phyloP scores from a whole-genome alignment of 2,113 vertebrate species.

The Hypocryptadius cinnamomeus region DNA sequence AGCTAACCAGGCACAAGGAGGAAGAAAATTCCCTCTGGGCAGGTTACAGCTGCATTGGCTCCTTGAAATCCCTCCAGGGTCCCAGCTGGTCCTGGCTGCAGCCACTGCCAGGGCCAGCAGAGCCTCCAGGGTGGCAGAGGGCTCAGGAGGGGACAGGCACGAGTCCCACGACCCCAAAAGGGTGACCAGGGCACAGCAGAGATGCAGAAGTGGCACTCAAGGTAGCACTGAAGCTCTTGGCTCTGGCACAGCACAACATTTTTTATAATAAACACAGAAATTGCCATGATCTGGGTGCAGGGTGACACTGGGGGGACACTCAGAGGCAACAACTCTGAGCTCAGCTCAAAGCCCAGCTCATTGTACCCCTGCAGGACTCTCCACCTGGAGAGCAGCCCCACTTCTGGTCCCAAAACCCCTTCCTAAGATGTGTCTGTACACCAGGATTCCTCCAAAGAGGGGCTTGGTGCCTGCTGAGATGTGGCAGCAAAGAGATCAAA shows the following conservation, averaged over 20 bases:
- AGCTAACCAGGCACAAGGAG: background rate
- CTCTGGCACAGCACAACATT: background rate
- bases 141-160: background rate
- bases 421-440: background rate
- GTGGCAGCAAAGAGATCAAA: background rate
- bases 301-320: background rate
- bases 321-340: background rate
- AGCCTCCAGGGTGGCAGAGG: background rate
- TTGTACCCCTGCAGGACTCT: background rate
- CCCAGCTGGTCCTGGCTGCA: background rate
- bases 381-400: background rate
- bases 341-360: background rate
- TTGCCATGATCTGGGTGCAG: accelerated
- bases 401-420: background rate
- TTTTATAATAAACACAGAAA: background rate
- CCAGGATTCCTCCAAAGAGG: background rate
- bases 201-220: background rate
- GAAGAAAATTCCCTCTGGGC: background rate
- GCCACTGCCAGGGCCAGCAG: background rate
- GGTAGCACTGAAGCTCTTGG: background rate
- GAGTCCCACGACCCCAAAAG: accelerated
- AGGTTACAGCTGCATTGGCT: background rate
- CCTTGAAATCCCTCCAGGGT: background rate
- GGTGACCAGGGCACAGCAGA: background rate
- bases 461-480: background rate